Conservation (phyloP, 2,113 vertebrate species). For the Lepus timidus region DNA sequence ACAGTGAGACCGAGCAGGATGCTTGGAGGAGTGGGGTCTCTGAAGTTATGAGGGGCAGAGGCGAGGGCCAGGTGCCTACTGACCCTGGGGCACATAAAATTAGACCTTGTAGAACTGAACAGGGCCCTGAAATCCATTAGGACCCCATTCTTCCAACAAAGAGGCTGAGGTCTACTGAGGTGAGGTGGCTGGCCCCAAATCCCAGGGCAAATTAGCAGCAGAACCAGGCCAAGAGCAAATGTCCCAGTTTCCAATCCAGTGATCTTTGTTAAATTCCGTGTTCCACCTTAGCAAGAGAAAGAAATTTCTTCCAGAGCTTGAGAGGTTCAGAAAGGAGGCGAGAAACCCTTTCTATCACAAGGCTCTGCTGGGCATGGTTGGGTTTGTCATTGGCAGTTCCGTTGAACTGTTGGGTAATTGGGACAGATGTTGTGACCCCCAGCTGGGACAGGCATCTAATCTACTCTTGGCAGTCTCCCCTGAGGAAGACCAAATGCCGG, state of each 20-base stretch:
- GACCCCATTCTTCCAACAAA: background rate
- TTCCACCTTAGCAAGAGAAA: background rate
- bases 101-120: background rate
- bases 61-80: background rate
- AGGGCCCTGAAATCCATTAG: background rate
- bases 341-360: background rate
- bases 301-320: background rate
- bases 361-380: background rate
- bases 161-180: constrained; percentile 31
- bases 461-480: background rate
- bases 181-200: constrained; percentile 11
- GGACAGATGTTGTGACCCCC: background rate
- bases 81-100: background rate
- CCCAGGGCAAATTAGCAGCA: constrained; percentile 58
- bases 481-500: background rate
- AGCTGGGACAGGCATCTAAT: background rate
- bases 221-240: constrained; percentile 49
- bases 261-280: background rate
- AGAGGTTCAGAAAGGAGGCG: background rate
- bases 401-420: background rate
- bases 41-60: background rate
- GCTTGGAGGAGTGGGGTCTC: background rate
- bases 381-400: background rate
- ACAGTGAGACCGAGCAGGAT: background rate
- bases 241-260: constrained; percentile 43